Evolutionary conservation across 37 sponge, comb jelly and placozoan species (phyloP).

Genomic region (Aphrocallistes beatrix): DNA sequence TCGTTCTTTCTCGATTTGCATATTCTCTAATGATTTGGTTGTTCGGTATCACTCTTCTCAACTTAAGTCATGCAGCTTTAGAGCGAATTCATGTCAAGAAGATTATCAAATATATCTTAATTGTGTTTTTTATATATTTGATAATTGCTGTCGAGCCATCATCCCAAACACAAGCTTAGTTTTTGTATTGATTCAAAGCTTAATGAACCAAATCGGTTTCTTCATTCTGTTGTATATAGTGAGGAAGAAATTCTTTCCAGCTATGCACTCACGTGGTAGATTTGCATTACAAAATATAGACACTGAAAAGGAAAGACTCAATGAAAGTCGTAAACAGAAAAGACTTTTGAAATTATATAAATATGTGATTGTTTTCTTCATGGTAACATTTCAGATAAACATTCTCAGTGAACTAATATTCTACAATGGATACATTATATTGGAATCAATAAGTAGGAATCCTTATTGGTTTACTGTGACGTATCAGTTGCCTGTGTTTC

Average conservation of each 20-base stretch:
- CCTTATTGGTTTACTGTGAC: background rate
- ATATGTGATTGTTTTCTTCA: background rate
- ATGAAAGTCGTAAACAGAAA: no score
- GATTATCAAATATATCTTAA: background rate
- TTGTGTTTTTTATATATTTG: background rate
- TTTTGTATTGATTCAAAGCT: background rate
- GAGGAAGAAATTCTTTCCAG: background rate
- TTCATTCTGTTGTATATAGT: background rate
- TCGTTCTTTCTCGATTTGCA: background rate
- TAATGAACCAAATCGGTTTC: background rate
- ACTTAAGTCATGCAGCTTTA: background rate
- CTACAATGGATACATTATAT: background rate
- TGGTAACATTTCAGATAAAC: background rate
- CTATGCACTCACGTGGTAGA: background rate
- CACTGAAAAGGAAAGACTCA: no score
- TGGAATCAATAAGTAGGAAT: background rate
- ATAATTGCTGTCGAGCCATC: background rate
- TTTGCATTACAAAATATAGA: background rate
- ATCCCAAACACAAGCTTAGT: background rate
- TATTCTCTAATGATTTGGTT: background rate
- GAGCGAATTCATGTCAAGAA: background rate
- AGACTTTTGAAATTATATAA: background rate
- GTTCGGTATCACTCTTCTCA: background rate
- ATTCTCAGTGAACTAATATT: background rate
- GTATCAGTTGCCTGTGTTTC: no score